These are phyloP conservation scores for Hydrozoanthus gracilis DNA, from an alignment of 92 coral and sea anemone species.

Conservation along the genomic window DNA sequence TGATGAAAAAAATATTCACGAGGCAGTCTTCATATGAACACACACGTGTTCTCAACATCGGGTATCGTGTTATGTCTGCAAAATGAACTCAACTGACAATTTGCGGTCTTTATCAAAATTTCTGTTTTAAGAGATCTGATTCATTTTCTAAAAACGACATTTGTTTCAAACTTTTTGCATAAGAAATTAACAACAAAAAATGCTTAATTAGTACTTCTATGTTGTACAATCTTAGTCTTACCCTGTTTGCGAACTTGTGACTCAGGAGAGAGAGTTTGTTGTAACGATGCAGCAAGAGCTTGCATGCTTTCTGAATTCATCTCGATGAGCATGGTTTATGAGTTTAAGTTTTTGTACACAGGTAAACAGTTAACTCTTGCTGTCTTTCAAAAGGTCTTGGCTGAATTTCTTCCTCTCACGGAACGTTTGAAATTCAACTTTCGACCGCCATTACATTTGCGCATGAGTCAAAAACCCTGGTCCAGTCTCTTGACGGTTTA, in stretches of 20 bases:
- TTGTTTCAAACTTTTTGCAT: no score
- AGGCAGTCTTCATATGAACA: not conserved
- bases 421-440: slow-evolving; percentile 5
- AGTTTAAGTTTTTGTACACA: not conserved
- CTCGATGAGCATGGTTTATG: slow-evolving; percentile 30
- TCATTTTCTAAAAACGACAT: no score
- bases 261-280: slow-evolving; percentile 86
- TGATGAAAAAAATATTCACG: not conserved
- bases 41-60: not conserved
- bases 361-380: not conserved
- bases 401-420: not conserved
- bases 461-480: slow-evolving; percentile 39
- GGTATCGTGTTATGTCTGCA: no score
- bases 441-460: slow-evolving; percentile 47
- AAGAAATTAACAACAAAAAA: no score
- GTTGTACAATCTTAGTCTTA: slow-evolving; percentile 27
- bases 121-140: not conserved
- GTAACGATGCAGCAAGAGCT: slow-evolving; percentile 72
- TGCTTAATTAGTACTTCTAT: no score
- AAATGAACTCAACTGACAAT: no score
- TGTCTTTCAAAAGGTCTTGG: not conserved
- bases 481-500: slow-evolving; percentile 38
- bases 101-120: not conserved
- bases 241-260: slow-evolving; percentile 87
- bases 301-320: slow-evolving; percentile 71